phyloP scores from a whole-genome alignment of 2,113 vertebrate genomes.

The Gopherus evgoodei region DNA sequence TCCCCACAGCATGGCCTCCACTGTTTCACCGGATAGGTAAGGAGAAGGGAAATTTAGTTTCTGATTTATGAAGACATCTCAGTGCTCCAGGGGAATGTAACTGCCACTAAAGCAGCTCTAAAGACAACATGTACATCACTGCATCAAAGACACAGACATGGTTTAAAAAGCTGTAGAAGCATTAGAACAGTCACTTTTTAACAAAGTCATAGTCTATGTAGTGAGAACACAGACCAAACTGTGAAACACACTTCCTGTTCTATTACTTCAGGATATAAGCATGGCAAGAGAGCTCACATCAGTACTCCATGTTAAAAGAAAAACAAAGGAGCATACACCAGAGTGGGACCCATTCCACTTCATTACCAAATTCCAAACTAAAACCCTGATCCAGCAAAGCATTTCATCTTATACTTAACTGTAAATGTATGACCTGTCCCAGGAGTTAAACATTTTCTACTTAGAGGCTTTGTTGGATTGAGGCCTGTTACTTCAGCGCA shows the following conservation, averaged over 20 bases:
- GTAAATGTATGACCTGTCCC: rapidly evolving
- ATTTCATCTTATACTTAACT: rapidly evolving
- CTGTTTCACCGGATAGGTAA: background rate
- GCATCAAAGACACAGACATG: background rate
- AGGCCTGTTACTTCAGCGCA: background rate
- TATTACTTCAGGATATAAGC: rapidly evolving
- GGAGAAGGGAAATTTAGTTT: background rate
- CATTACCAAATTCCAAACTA: background rate
- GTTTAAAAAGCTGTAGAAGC: background rate
- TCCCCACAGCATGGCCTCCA: background rate
- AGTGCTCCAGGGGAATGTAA: background rate
- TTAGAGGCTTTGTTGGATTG: background rate
- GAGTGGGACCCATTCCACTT: rapidly evolving
- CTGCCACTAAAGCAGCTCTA: background rate
- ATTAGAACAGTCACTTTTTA: background rate
- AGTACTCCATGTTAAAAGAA: background rate
- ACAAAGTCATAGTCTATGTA: slow-evolving; percentile 2
- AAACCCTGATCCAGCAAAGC: background rate
- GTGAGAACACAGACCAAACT: background rate
- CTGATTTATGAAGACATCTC: background rate
- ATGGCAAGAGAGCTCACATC: rapidly evolving
- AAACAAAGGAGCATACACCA: rapidly evolving
- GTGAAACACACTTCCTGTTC: background rate
- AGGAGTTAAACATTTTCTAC: background rate
- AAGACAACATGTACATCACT: background rate